Base-by-base conservation (phyloP, 2,113 vertebrate genomes). In the Tetrax tetrax region DNA sequence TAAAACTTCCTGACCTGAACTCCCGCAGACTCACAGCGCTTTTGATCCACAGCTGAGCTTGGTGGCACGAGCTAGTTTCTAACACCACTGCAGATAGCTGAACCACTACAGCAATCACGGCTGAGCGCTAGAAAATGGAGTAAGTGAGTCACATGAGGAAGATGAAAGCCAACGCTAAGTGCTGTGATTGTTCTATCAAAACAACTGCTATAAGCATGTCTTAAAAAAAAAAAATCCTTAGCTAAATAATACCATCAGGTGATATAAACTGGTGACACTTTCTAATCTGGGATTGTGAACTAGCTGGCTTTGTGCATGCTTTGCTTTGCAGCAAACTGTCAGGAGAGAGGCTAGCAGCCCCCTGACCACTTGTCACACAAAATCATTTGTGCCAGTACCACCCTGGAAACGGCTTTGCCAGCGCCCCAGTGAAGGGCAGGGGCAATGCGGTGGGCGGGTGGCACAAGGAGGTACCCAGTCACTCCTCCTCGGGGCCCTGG, bases 161-260 rank as follows among this genome's bases (percentile, higher is more conserved):
- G 96, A 95, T 97, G 96, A 97, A 97, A 96, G 95, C 48, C 89
- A 88, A 9, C 1, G 6, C 54, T 94, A 92, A 96, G 96, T 94
- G 87, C 92, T 84, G 63, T 70, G 96, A 95, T 95, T 94, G 95
- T 71, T 96, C 74, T 97, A 89, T 95, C 95, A 93, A 91, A 96
- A 85, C 0, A 2, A 70, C 71, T 50, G 70, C 89, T 94, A 89
- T 89, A 95, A 96, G 89, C 88, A 69, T 28, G 66, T 72, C 86
- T 90, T 83, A 9, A 29, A 10, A 66, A 81, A 83, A 72, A 92
- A 92, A 50, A 31, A 66, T 54, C 51, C 83, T 72, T 83, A 72
- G 74, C 77, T 95, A 91, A 94, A 92, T 83, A 92, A 74, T 94
- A 41, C 81, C 77, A 87, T 92, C 89, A 92, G 95, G 91, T 93